Evolutionary conservation across 2,888 invertebrate species (phyloP), one percentile per base, ranked within the genome.

Genomic region (Tachina fera): DNA sequence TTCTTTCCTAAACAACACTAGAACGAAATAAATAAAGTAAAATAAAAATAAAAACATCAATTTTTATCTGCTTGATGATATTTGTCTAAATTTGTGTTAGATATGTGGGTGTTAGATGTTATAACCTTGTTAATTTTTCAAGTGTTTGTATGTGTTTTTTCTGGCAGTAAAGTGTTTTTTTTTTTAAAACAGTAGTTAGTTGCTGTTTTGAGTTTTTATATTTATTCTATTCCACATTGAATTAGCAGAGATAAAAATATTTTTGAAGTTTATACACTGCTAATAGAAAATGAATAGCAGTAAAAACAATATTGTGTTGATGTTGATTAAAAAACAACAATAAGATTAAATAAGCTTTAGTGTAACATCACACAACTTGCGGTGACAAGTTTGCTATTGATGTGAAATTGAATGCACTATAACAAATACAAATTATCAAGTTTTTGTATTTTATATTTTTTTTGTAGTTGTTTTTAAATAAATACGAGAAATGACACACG

Each of bases 341-440:
- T 41, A 11, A 65, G 68, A 9, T 4, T 31, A 61, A 71, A 45
- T 11, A 75, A 61, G 61, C 45, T 61, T 61, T 60, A 49, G 39
- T 77, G 41, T 68, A 60, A 60, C 68, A 49, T 60, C 49, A 77
- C 68, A 60, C 47, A 77, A 58, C 41, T 51, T 60, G 77, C 22
- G 68, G 49, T 60, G 39, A 14, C 31, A 45, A 16, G 16, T 31
- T 53, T 45, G 39, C 56, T 76, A 47, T 39, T 67, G 58, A 5
- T 49, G 45, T 14, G 19, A 58, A 77, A 58, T 61, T 14, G 16
- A 16, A 39, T 49, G 39, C 13, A 65, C 16, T 45, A 5, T n/a
- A 19, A 39, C 56, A 67, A 43, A 41, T 47, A 58, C 10, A 67
- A 67, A 76, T 47, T 63, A 22, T 51, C 13, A 45, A 51, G 8